phyloP scores from a whole-genome alignment of 2,113 vertebrate genomes.

The Prolemur simus region DNA sequence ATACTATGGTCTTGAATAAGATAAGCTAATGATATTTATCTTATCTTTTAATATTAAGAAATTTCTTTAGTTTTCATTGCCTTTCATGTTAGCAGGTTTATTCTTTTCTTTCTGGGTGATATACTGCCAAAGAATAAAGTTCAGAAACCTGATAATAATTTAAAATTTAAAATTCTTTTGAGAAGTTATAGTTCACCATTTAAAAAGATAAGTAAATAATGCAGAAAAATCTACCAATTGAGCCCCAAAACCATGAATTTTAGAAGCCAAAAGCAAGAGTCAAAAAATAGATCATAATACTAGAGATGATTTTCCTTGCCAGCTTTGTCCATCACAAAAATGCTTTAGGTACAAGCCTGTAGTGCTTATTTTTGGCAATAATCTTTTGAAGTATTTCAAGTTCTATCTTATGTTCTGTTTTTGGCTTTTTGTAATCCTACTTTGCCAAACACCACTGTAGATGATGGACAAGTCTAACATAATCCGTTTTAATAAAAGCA shows the following conservation, averaged over 20 bases:
- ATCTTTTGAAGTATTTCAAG: not conserved
- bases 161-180: slow-evolving; percentile 3
- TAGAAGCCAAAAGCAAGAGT: not conserved
- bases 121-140: not conserved
- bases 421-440: not conserved
- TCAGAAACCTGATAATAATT: not conserved
- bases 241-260: not conserved
- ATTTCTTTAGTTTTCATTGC: slow-evolving; percentile 20
- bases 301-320: not conserved
- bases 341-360: not conserved
- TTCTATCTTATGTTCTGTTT: not conserved
- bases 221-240: not conserved
- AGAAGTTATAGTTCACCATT: not conserved
- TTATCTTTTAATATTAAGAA: slow-evolving; percentile 48
- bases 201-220: not conserved
- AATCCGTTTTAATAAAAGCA: not conserved
- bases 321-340: not conserved
- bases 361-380: not conserved
- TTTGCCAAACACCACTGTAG: not conserved
- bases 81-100: slow-evolving; percentile 29
- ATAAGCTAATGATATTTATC: not conserved
- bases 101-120: not conserved
- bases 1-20: not conserved
- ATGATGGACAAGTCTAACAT: not conserved
- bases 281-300: not conserved